These are phyloP conservation scores for Podarcis muralis DNA, from an alignment of 2,113 vertebrate genomes.

Conservation along the genomic window DNA sequence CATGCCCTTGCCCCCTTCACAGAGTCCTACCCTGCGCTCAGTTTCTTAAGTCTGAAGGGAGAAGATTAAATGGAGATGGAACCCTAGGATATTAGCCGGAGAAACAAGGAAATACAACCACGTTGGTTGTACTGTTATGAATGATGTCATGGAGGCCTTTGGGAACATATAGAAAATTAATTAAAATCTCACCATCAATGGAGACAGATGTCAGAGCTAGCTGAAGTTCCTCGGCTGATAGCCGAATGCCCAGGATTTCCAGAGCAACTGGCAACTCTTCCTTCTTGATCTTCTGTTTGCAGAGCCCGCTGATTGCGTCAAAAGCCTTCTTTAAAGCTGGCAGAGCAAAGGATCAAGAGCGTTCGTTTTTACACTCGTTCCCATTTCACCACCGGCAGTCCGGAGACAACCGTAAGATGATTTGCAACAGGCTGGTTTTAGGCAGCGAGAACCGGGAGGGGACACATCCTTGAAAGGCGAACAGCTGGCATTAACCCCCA, in stretches of 20 bases:
- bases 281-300: not conserved
- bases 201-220: constrained; percentile 30
- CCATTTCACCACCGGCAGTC: not conserved
- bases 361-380: not conserved
- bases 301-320: not conserved
- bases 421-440: not conserved
- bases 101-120: not conserved
- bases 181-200: constrained; percentile 41
- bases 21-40: not conserved
- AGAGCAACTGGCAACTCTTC: constrained; percentile 31
- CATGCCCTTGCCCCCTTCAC: not conserved
- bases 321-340: constrained; percentile 19
- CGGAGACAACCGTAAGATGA: not conserved
- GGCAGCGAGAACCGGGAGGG: not conserved
- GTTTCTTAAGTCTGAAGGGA: not conserved
- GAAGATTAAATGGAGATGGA: not conserved
- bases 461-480: not conserved
- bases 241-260: constrained; percentile 16
- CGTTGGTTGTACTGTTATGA: not conserved
- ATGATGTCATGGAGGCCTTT: not conserved
- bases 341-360: not conserved
- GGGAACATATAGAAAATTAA: not conserved
- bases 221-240: constrained; percentile 5
- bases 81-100: not conserved
- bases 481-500: not conserved